These are phyloP conservation scores for Heteromyza rotundicornis DNA, from an alignment of 2,888 invertebrate species.

Conservation along the genomic window DNA sequence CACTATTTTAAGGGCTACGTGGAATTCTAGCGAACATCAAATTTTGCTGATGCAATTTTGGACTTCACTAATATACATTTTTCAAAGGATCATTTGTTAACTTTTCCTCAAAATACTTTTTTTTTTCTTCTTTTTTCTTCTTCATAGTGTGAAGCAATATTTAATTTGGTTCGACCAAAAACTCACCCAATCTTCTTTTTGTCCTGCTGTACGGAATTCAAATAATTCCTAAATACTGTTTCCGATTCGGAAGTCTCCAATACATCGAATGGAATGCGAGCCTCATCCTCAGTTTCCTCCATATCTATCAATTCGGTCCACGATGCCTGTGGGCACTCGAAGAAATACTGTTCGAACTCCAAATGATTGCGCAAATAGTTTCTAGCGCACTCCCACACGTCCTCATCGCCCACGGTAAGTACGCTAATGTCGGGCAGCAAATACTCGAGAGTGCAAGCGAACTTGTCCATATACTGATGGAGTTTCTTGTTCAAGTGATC, in stretches of 20 bases:
- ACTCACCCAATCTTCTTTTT: constrained; percentile 89
- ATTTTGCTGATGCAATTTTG: too few species aligned
- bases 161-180: too few species aligned
- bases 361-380: constrained; percentile 87
- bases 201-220: constrained; percentile 90
- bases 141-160: too few species aligned
- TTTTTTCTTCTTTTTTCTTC: too few species aligned
- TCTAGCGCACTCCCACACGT: constrained; percentile 88
- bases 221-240: constrained; percentile 87
- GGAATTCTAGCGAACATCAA: too few species aligned
- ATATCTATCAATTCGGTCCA: constrained; percentile 77
- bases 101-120: too few species aligned
- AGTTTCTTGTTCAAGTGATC: constrained; percentile 79
- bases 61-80: too few species aligned
- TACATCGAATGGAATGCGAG: constrained; percentile 90
- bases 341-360: constrained; percentile 93
- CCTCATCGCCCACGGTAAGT: constrained; percentile 66
- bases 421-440: constrained; percentile 78
- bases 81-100: too few species aligned
- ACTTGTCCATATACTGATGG: constrained; percentile 76
- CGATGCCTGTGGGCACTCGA: constrained; percentile 78
- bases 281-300: constrained; percentile 69
- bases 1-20: too few species aligned
- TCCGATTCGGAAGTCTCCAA: constrained; percentile 91
- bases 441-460: constrained; percentile 78